Percentiles rank a stretch among this genome's conserved stretches.
These are phyloP conservation scores for Drosophila kurseongensis DNA, from an alignment of 1,140 invertebrate species.

Conservation along the genomic window DNA sequence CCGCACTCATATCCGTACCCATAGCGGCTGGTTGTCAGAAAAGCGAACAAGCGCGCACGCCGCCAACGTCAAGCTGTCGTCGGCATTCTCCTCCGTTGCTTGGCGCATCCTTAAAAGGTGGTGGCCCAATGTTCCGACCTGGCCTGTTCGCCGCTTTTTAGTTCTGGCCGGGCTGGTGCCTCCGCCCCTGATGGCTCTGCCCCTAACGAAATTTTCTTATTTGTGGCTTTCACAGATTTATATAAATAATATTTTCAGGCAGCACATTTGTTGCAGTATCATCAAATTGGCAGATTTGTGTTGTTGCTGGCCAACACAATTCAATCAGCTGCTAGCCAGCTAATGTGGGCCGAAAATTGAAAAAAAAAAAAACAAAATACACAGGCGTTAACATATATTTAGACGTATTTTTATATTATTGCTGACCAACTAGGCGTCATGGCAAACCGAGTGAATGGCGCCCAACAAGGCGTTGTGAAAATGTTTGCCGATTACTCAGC, in stretches of 20 bases:
- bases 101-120: constrained; percentile 81
- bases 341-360: constrained; percentile 39
- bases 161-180: constrained; percentile 23
- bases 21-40: constrained; percentile 71
- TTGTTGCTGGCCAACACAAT: constrained; percentile 78
- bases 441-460: constrained; percentile 60
- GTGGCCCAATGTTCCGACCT: constrained; percentile 56
- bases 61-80: constrained; percentile 70
- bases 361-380: constrained; percentile 25
- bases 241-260: constrained; percentile 76
- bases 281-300: constrained; percentile 80
- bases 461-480: constrained; percentile 44
- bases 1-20: constrained; percentile 6
- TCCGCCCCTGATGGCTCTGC: constrained; percentile 17
- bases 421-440: constrained; percentile 24
- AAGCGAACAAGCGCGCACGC: constrained; percentile 56
- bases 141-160: constrained; percentile 39
- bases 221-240: constrained; percentile 57
- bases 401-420: constrained; percentile 26
- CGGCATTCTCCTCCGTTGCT: constrained; percentile 55
- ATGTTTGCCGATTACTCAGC: constrained; percentile 27
- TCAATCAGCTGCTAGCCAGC: constrained; percentile 73
- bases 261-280: constrained; percentile 81
- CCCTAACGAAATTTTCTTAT: constrained; percentile 22
- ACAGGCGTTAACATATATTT: constrained; percentile 25